phyloP scores from a whole-genome alignment of 2,113 vertebrate genomes.

The Numenius arquata region DNA sequence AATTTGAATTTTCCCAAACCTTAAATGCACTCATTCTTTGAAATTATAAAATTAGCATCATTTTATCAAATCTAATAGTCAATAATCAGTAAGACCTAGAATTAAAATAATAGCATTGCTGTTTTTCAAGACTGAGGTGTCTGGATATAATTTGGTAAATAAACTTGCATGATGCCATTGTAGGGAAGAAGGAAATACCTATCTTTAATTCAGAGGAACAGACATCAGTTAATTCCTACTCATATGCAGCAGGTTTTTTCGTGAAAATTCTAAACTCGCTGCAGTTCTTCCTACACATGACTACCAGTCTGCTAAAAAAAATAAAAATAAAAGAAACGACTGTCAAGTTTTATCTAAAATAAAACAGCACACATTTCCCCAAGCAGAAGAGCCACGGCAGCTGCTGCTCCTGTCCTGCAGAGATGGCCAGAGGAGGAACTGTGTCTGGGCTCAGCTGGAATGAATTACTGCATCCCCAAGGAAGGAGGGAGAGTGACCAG shows the following conservation, averaged over 20 bases:
- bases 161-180: neutral
- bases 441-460: conserved; percentile 4
- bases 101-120: neutral
- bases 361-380: neutral
- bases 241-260: neutral
- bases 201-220: neutral
- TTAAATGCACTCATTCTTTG: neutral
- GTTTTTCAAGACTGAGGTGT: neutral
- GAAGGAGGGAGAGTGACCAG: neutral
- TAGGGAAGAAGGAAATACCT: neutral
- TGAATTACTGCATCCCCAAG: neutral
- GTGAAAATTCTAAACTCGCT: neutral
- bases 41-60: neutral
- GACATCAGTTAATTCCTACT: neutral
- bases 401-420: neutral
- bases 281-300: neutral
- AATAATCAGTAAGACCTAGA: neutral
- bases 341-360: neutral
- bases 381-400: neutral
- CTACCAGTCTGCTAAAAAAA: neutral
- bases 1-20: neutral
- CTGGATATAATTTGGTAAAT: neutral
- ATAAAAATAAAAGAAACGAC: neutral
- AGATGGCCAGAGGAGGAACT: neutral
- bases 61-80: neutral